A percentile compares a stretch with the other conserved stretches of the same genome.
Conservation (phyloP, 2,113 vertebrate genomes). For the Lophotis ruficrista region DNA sequence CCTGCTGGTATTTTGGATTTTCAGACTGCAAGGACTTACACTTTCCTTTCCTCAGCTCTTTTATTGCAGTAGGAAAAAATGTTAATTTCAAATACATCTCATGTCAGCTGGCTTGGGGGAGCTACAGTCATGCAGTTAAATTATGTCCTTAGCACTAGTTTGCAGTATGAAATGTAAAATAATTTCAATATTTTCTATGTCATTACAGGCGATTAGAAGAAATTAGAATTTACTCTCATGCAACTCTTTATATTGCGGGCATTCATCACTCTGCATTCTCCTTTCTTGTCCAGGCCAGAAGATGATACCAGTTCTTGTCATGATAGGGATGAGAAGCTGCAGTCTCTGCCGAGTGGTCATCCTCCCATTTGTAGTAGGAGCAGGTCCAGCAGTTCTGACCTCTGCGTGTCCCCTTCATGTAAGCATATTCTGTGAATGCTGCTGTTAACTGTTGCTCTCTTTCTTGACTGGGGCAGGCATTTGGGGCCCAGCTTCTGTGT, state of each 20-base stretch:
- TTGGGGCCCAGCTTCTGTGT: neutral
- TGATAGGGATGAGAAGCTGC: slow-evolving; percentile 40
- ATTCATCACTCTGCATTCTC: neutral
- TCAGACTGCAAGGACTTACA: neutral
- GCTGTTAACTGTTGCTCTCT: neutral
- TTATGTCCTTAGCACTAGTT: neutral
- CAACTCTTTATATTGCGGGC: neutral
- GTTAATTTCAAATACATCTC: neutral
- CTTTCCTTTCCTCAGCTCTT: neutral
- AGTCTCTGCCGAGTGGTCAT: slow-evolving; percentile 27
- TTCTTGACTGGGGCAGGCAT: neutral
- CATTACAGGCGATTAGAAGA: neutral
- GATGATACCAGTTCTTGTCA: slow-evolving; percentile 25
- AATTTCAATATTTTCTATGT: neutral
- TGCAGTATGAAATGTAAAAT: neutral
- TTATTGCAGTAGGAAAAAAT: slow-evolving; percentile 20
- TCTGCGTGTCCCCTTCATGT: slow-evolving; percentile 75
- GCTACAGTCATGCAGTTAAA: neutral
- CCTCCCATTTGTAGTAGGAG: slow-evolving; percentile 70
- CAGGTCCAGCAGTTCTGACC: slow-evolving; percentile 68
- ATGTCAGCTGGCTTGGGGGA: neutral
- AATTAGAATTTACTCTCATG: neutral
- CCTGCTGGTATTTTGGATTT: neutral
- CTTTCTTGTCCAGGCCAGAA: slow-evolving; percentile 62
- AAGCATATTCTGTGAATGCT: slow-evolving; percentile 2